Conservation (phyloP, 1,140 invertebrate species). For the Trichoplusia ni region DNA sequence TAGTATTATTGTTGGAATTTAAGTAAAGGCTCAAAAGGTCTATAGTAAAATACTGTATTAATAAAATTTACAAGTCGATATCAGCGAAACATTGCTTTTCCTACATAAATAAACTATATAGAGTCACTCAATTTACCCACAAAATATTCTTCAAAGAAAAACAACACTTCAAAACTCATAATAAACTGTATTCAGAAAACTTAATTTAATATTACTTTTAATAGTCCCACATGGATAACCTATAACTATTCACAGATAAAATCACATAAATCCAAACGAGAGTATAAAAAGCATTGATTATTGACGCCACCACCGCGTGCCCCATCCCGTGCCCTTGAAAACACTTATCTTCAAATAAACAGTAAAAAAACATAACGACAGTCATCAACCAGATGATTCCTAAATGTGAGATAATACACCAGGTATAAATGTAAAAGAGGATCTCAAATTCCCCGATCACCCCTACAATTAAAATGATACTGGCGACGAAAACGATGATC, state of each 20-base stretch:
- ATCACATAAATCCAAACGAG: conserved; percentile 9
- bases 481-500: conserved; percentile 5
- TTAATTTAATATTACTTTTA: too few species aligned
- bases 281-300: conserved; percentile 5
- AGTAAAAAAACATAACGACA: conserved; percentile 8
- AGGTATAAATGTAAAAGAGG: conserved; percentile 1
- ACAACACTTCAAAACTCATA: too few species aligned
- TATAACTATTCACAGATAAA: conserved; percentile 28
- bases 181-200: too few species aligned
- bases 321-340: conserved; percentile 22
- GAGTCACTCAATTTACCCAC: too few species aligned
- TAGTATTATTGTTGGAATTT: too few species aligned
- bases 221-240: too few species aligned
- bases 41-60: too few species aligned
- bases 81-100: too few species aligned
- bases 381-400: background rate
- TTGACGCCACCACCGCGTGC: background rate
- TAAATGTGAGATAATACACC: conserved; percentile 4
- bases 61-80: too few species aligned
- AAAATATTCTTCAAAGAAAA: too few species aligned
- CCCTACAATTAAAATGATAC: conserved; percentile 16
- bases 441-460: background rate
- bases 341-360: conserved; percentile 12
- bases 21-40: too few species aligned
- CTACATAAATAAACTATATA: too few species aligned